Conservation (phyloP, 2,888 invertebrate genomes). For the Helicoverpa assulta region DNA sequence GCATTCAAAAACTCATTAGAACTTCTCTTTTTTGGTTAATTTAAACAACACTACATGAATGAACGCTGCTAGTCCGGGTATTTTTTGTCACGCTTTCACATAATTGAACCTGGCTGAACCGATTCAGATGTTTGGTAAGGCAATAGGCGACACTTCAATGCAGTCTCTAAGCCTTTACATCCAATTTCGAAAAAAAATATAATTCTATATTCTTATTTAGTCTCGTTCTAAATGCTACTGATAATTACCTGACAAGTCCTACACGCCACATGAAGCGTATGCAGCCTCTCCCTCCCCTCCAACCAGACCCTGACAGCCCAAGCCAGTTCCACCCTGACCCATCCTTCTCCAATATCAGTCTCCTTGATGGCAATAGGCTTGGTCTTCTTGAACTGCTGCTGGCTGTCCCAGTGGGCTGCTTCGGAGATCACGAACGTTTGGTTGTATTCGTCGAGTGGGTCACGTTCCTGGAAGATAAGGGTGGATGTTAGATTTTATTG, state of each 20-base stretch:
- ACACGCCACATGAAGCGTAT: conserved; percentile 94
- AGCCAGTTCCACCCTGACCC: conserved; percentile 95
- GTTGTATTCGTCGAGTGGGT: conserved; percentile 91
- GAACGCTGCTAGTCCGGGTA: too few species aligned
- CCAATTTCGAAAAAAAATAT: too few species aligned
- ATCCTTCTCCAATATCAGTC: conserved; percentile 94
- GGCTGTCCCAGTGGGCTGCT: conserved; percentile 93
- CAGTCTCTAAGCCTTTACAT: too few species aligned
- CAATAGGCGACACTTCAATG: too few species aligned
- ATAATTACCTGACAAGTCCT: conserved; percentile 92
- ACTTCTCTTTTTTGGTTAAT: too few species aligned
- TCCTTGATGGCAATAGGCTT: conserved; percentile 94
- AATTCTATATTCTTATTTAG: too few species aligned
- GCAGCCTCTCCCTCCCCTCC: conserved; percentile 91
- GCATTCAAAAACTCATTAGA: too few species aligned
- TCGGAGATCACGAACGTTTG: conserved; percentile 95
- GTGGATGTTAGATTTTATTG: conserved; percentile 1
- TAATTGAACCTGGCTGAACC: too few species aligned
- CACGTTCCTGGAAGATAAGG: conserved; percentile 83
- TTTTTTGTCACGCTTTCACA: too few species aligned
- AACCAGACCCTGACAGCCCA: conserved; percentile 95
- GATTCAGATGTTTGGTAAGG: too few species aligned
- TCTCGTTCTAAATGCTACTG: too few species aligned
- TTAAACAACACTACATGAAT: too few species aligned
- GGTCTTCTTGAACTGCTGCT: conserved; percentile 93